phyloP scores from a whole-genome alignment of 2,797 vertebrate species.

The Pangasius krempfi region DNA sequence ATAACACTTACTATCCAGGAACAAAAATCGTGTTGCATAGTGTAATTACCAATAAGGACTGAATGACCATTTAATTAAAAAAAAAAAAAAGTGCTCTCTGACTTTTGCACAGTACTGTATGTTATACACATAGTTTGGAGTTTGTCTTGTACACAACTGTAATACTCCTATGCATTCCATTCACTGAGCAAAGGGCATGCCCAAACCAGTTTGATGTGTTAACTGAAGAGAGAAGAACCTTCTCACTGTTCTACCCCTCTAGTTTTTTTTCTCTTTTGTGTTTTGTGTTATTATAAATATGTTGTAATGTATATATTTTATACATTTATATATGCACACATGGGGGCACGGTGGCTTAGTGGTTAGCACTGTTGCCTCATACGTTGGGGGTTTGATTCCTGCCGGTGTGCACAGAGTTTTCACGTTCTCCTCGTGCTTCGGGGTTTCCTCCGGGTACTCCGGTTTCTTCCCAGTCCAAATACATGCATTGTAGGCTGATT shows the following conservation, averaged over 20 bases:
- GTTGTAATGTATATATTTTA: neutral
- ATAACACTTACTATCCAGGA: too few relatives aligned
- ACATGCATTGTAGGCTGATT: too few relatives aligned
- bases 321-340: too few relatives aligned
- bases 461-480: too few relatives aligned
- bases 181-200: conserved; percentile 12
- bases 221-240: neutral
- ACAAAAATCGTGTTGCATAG: too few relatives aligned
- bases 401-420: too few relatives aligned
- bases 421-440: too few relatives aligned
- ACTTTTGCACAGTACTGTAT: neutral
- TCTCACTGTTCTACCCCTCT: neutral
- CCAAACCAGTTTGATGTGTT: conserved; percentile 16
- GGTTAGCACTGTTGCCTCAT: too few relatives aligned
- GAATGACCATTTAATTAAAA: too few relatives aligned
- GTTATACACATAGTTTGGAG: neutral
- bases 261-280: neutral
- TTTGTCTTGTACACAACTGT: conserved; percentile 4
- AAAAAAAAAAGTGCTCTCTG: neutral
- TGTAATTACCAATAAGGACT: neutral
- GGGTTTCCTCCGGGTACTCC: too few relatives aligned
- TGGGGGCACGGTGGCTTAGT: too few relatives aligned
- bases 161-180: conserved; percentile 12
- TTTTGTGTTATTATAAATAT: neutral
- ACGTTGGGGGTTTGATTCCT: too few relatives aligned